Base-by-base conservation (phyloP, 2,113 vertebrate genomes). In the Indicator indicator region DNA sequence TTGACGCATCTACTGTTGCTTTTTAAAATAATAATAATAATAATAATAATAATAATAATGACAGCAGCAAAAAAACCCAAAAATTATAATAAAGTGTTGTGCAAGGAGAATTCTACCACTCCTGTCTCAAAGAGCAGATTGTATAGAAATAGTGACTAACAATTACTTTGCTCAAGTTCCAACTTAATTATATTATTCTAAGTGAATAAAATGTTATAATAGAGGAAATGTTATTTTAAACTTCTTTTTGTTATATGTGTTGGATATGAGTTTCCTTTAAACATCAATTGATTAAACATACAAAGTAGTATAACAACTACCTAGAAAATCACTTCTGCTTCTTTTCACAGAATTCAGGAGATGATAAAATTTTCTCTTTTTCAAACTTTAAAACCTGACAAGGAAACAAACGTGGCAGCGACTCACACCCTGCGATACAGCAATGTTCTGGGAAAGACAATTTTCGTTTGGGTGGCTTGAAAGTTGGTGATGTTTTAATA, bases 1-100 rank as follows among this genome's bases (percentile, higher is more conserved):
- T 98, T 95, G 96, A 98, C 30, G 95, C 97, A 96, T 96, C 96
- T 94, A 98, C 95, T 97, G 95, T 97, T 97, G 95, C 94, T 95
- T 96, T 82, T 63, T 2, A 65, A 76, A 90, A 67, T 68, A 70
- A 23, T 63, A 70, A 48, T 69, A 81, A 58, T n/a, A 63, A 58
- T 24, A 67, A 69, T 11, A 50, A 76, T 7, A 30, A 65, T 6
- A 46, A 46, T 46, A 46, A 46, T 46, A 46, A 46, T 46, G 23
- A 67, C 3, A 81, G 33, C 4, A 59, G 26, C 2, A n/a, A 63
- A 5, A 65, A 75, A 80, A 5, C 36, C 36, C 36, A 36, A 36
- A 36, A 76, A 70, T 42, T 0, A 13, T 38, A 68, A 85, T 60
- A 75, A 75, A 79, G 27, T 59, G 56, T 71, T 81, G 42, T 76